Base-by-base conservation (phyloP, 2,797 vertebrate genomes). In the Sebastiscus tertius region DNA sequence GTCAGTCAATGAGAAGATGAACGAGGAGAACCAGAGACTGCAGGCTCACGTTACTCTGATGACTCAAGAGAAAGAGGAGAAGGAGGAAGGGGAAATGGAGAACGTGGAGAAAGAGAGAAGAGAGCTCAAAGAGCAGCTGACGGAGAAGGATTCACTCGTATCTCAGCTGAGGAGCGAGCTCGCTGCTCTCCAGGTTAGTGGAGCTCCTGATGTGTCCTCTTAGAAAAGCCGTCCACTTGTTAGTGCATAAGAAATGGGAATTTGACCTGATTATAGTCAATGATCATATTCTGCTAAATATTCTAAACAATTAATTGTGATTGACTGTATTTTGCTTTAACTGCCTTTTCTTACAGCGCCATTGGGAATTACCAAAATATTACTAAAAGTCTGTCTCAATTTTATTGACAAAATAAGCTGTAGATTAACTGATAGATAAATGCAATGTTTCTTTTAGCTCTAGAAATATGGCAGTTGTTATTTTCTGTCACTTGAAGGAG, bases 151-250 rank as follows among this genome's bases (percentile, higher is more conserved):
- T 58, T 87, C 89, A 5, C 92, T 97, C 26, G 85, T 97, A 66
- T 94, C 92, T 81, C 94, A 94, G 83, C 58, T 97, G 73, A 96
- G 84, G 94, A 93, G 91, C 18, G 96, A 98, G 85, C 87, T 97
- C 60, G 87, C 86, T 78, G 87, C 88, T 81, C 82, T 97, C 79
- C 97, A 98, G 98, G 98, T 99, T 87, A 95, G 95, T 91, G 64
- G 4, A 42, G 54, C 22, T 65, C 62, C 6, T 61, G 22, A 67
- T 77, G 6, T 33, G 31, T 62, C 29, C 31, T 31, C 20, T 46
- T 24, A 8, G 10, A 71, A 26, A 14, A 16, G 29, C 20, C 4
- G 4, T 46, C 64, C 24, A 66, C 26, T 5, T 16, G 1, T 77
- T 22, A 22, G 16, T 52, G 6, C 31, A 49, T 2, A 27, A 8